Conservation (phyloP, 2,113 vertebrate genomes). For the Alexandromys fortis region DNA sequence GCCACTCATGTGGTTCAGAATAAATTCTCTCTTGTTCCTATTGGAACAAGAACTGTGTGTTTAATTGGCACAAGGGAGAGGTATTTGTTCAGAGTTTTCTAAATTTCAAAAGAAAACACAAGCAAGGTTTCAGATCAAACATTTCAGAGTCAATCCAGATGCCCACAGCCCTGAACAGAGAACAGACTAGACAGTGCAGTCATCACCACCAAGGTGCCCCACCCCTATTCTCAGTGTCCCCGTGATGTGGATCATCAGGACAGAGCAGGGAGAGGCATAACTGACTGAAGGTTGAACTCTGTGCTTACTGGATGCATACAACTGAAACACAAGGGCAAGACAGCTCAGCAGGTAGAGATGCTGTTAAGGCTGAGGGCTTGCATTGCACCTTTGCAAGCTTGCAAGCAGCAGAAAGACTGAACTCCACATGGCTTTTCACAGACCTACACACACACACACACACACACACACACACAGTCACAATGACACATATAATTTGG, state of each 20-base stretch:
- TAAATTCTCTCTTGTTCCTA: not conserved
- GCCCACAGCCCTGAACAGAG: not conserved
- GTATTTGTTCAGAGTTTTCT: not conserved
- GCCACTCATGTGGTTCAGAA: not conserved
- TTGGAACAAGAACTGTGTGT: not conserved
- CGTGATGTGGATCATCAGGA: not conserved
- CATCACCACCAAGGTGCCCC: not conserved
- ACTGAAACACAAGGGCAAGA: not conserved
- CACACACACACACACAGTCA: not conserved
- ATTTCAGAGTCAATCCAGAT: not conserved
- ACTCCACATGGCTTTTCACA: not conserved
- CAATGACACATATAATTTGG: not conserved
- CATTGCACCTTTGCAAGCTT: not conserved
- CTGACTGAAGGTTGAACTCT: not conserved
- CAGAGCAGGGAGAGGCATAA: not conserved
- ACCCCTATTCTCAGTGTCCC: not conserved
- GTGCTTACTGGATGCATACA: not conserved
- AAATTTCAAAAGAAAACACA: slow-evolving; percentile 11
- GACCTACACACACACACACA: not conserved
- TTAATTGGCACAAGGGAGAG: not conserved
- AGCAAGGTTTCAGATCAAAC: not conserved
- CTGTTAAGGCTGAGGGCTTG: not conserved
- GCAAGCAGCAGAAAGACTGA: not conserved
- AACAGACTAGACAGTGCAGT: fast-evolving
- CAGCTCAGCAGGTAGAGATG: not conserved